These are phyloP conservation scores for Pegea sp. DNA, from an alignment of 23 tunicate genomes.

Conservation along the genomic window DNA sequence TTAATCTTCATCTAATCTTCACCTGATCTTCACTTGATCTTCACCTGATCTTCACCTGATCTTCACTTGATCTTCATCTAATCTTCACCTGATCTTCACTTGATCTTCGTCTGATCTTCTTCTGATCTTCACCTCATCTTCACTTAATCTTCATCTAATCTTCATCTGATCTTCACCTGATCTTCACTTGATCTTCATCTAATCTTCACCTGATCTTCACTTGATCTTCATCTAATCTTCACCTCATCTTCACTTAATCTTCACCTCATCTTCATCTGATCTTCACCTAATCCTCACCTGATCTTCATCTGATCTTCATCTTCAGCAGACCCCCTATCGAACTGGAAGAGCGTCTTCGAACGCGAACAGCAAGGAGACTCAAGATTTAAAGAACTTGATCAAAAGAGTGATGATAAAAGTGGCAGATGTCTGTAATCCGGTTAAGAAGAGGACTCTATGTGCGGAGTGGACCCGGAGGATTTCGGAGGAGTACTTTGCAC, in stretches of 20 bases:
- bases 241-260: neutral
- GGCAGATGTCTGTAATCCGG: slow-evolving; percentile 62
- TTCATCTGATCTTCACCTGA: neutral
- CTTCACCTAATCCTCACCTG: neutral
- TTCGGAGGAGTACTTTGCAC: slow-evolving; percentile 61
- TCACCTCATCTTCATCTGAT: neutral
- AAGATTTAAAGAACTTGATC: slow-evolving; percentile 30
- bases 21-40: neutral
- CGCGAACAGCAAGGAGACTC: slow-evolving; percentile 5
- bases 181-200: neutral
- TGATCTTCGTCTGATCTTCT: neutral
- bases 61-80: neutral
- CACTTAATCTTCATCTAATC: neutral
- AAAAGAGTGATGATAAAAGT: slow-evolving; percentile 69
- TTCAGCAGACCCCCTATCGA: slow-evolving; percentile 2
- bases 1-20: neutral
- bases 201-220: neutral
- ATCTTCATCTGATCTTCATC: neutral
- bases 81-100: neutral
- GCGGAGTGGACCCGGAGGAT: slow-evolving; percentile 67
- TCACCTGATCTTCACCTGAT: neutral
- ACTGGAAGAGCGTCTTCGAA: slow-evolving; percentile 5
- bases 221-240: neutral
- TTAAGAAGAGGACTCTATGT: slow-evolving; percentile 15
- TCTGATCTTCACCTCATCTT: no score